phyloP scores from a whole-genome alignment of 2,113 vertebrate genomes.

The Pelecanus crispus region DNA sequence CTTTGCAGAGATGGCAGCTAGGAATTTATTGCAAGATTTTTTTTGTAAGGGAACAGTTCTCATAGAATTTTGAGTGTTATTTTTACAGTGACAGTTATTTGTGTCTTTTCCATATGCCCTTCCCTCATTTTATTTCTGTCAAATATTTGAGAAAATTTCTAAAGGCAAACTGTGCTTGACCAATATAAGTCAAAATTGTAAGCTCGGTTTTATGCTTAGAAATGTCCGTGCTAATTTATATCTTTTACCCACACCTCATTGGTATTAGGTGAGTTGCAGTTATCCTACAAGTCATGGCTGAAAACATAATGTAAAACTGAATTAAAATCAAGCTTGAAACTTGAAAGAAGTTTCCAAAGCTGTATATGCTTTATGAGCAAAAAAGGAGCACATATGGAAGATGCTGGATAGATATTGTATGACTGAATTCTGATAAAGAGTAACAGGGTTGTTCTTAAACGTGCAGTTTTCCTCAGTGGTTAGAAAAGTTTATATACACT shows the following conservation, averaged over 20 bases:
- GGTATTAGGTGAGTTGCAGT: not conserved
- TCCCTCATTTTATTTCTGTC: not conserved
- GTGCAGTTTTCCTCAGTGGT: not conserved
- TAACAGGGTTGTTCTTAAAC: not conserved
- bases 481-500: not conserved
- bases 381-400: not conserved
- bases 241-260: not conserved
- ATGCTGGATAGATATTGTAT: not conserved
- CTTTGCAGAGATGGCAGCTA: not conserved
- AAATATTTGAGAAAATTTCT: not conserved
- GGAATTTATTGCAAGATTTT: not conserved
- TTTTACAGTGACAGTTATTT: not conserved
- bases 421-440: not conserved
- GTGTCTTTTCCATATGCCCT: not conserved
- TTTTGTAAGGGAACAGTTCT: not conserved
- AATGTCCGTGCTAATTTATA: not conserved
- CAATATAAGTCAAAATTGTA: not conserved
- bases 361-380: not conserved
- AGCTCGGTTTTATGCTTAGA: not conserved
- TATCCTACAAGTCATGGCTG: not conserved
- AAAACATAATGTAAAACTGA: not conserved
- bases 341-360: not conserved
- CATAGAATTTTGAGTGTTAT: not conserved
- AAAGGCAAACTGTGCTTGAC: not conserved
- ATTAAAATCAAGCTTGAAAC: not conserved